These are phyloP conservation scores for Nerophis lumbriciformis DNA, from an alignment of 2,113 vertebrate genomes.

Conservation along the genomic window DNA sequence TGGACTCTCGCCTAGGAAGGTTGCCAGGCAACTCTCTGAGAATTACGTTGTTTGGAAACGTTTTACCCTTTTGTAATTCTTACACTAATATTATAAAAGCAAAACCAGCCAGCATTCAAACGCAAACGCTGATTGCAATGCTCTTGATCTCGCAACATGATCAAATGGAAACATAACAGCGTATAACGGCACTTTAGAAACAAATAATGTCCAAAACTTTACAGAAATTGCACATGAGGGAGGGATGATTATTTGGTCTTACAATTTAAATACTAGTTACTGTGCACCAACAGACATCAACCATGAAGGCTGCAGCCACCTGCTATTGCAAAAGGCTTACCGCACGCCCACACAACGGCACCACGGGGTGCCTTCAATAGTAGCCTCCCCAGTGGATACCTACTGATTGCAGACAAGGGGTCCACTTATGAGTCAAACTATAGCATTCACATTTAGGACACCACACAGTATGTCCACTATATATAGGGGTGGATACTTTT, in stretches of 20 bases:
- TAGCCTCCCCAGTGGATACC: conserved; percentile 12
- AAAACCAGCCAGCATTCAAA: neutral
- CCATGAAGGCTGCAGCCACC: conserved; percentile 26
- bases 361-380: conserved; percentile 21
- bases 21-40: conserved; percentile 5
- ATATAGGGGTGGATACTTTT: neutral
- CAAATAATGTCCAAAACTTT: neutral
- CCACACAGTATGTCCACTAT: neutral
- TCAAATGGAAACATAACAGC: too few relatives aligned
- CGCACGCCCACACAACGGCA: conserved; percentile 14
- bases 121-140: neutral
- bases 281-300: conserved; percentile 9
- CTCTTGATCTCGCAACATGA: neutral
- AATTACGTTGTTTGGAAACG: neutral
- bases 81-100: conserved; percentile 1
- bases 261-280: neutral
- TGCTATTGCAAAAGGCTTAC: conserved; percentile 26
- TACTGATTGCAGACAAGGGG: conserved; percentile 14
- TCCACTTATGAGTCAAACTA: conserved; percentile 21
- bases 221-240: neutral
- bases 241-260: neutral
- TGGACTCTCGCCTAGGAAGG: neutral
- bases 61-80: neutral
- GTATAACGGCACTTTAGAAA: neutral
- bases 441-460: neutral